Evolutionary conservation across 2,888 invertebrate species (phyloP), one percentile per base, ranked within the genome.

Genomic region (Trachelus troglodyta): DNA sequence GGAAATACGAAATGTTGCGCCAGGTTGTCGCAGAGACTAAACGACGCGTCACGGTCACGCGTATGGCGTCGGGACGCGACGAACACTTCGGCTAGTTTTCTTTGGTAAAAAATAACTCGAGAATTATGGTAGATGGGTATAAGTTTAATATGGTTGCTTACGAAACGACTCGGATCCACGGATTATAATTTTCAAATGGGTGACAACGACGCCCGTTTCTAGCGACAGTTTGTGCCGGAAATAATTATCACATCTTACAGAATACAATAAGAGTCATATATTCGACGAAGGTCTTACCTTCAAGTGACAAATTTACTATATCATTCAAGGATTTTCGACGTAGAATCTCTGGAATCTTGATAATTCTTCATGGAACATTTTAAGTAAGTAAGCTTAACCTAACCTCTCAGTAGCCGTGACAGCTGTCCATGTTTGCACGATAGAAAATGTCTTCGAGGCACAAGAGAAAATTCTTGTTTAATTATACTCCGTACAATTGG

Each of bases 41-140:
- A 71, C 71, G 71, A 71, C 71, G 11, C 71, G 71, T 71, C 71
- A 71, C 71, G 71, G 71, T 71, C 71, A 34, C 31, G 71, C 71
- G 71, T 23, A 23, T 71, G 12, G 56, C 56, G 56, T 56, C 56
- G 56, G 15, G 56, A 56, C 56, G 23, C 56, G 56, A 56, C 2
- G 23, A 23, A 23, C 9, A 56, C 56, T 56, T 56, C 56, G 56
- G 56, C 23, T 56, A 23, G 56, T 56, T 23, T 56, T 56, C 56
- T 23, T 23, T 15, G 15, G 56, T 56, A 56, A 56, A 40, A 56
- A 15, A 56, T 23, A 1, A 23, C 23, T 23, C 23, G 56, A 23
- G 9, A 23, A 23, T 56, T 56, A 56, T 56, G 56, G 56, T 56
- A 23, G 56, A 56, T 23, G 6, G 23, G 23, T 56, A 23, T 56